Base-by-base conservation (phyloP, 2,888 invertebrate genomes). In the Phaedon cochleariae region DNA sequence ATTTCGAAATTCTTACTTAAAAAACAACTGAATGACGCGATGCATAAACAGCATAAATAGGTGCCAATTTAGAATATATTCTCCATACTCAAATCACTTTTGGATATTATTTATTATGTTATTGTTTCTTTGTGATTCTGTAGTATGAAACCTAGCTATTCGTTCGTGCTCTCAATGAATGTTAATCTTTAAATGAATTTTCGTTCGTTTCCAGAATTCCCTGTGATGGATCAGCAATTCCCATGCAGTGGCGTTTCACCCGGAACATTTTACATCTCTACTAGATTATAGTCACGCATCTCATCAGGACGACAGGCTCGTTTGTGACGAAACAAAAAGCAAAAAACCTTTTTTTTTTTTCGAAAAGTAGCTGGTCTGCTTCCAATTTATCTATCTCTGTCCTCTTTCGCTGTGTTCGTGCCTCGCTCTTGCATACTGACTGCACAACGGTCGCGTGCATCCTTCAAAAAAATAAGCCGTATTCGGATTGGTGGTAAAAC, bases 331-430 rank as follows among this genome's bases (percentile, higher is more conserved):
- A 41, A 41, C 41, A 7, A 41, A 34, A 34, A 2, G 3, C n/a
- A 41, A 41, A 41, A 41, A 34, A 34, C 6, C 2, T 34, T 76
- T 77, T 75, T 74, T 76, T n/a, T n/a, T n/a, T n/a, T n/a, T n/a
- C 77, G 79, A 78, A 79, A 82, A 83, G 82, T 83, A 83, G 83
- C 84, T 82, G 84, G 83, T 83, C 83, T 84, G 83, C 83, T 84
- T 82, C 78, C 77, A 34, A 41, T 41, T 41, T 12, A 15, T 71
- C 29, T 66, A 67, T 73, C 63, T 71, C 70, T 68, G 64, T 72
- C 69, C 74, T 74, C 55, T 76, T 76, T 75, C 71, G 77, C 77
- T 76, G 74, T 78, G 75, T 79, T 77, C 76, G 77, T 74, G 77
- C 78, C 79, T 80, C 78, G 76, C 79, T 79, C 74, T 76, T 77